phyloP scores from a whole-genome alignment of 2,113 vertebrate genomes.

The Nerophis lumbriciformis region DNA sequence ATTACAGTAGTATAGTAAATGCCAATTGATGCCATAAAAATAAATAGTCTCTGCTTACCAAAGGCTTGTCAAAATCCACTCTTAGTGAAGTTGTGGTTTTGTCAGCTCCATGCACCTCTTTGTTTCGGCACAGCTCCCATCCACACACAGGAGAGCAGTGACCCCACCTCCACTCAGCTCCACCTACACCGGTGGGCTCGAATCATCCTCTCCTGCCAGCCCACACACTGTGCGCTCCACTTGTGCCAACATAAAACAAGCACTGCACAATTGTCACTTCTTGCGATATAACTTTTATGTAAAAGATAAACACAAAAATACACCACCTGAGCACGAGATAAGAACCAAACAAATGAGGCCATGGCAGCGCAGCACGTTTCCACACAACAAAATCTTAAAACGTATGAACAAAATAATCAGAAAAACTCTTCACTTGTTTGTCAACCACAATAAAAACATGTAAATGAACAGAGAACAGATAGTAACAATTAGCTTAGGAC shows the following conservation, averaged over 20 bases:
- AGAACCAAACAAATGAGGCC: conserved; percentile 22
- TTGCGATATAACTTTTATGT: conserved; percentile 24
- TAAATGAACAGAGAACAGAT: not conserved
- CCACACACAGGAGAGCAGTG: conserved; percentile 11
- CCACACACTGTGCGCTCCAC: not conserved
- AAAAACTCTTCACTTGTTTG: not conserved
- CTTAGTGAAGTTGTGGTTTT: not conserved
- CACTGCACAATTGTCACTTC: not conserved
- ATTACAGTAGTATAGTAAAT: too few relatives aligned
- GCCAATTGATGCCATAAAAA: not conserved
- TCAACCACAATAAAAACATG: too few relatives aligned
- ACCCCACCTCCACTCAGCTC: conserved; percentile 37
- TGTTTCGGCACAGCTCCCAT: conserved; percentile 1
- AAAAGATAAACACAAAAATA: conserved; percentile 37
- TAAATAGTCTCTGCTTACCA: conserved; percentile 22
- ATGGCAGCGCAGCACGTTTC: not conserved
- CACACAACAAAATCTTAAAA: not conserved
- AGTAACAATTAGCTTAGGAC: not conserved
- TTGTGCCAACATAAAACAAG: not conserved
- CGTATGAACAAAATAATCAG: not conserved
- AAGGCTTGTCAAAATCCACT: not conserved
- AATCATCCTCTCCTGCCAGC: not conserved
- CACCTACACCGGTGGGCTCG: conserved; percentile 23
- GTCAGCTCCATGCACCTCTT: not conserved
- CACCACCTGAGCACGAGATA: conserved; percentile 11